Percentiles rank a stretch among this genome's conserved stretches.
Conservation (phyloP, 2,113 vertebrate species). For the Neoarius graeffei region DNA sequence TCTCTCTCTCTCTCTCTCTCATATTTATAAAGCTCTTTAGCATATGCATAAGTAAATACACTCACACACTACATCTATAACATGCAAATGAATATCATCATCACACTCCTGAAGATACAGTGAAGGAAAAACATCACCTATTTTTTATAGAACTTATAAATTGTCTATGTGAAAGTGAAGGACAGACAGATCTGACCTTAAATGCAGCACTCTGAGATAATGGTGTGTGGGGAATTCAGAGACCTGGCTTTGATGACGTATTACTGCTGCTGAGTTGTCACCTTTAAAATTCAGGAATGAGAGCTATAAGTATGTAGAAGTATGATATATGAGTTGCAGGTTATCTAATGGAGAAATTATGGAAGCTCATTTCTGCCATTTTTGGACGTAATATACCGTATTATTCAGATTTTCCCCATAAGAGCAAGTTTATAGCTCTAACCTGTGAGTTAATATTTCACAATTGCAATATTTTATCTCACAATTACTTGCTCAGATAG, state of each 20-base stretch:
- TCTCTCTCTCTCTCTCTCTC: not conserved
- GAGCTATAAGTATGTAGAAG: not conserved
- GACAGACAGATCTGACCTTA: not conserved
- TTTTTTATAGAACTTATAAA: not conserved
- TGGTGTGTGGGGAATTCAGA: not conserved
- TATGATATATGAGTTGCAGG: not conserved
- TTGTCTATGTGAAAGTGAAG: slow-evolving; percentile 1
- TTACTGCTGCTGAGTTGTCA: slow-evolving; percentile 6
- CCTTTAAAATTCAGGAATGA: not conserved
- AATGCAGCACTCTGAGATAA: not conserved
- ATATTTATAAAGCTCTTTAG: not conserved
- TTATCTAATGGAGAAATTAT: not conserved
- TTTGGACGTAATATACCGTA: not conserved
- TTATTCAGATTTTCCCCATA: not conserved
- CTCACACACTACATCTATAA: not conserved
- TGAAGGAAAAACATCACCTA: not conserved
- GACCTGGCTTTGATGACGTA: not conserved
- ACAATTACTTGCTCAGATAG: not conserved
- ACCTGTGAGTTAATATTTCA: too few species aligned
- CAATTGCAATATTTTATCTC: too few species aligned
- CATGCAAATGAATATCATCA: not conserved
- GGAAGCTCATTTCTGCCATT: not conserved
- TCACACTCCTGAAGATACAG: not conserved
- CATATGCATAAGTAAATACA: too few species aligned
- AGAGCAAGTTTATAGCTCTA: not conserved